A percentile compares a stretch with the other conserved stretches of the same genome.
phyloP scores from a whole-genome alignment of 2,888 invertebrate genomes.

The Agrochola macilenta region DNA sequence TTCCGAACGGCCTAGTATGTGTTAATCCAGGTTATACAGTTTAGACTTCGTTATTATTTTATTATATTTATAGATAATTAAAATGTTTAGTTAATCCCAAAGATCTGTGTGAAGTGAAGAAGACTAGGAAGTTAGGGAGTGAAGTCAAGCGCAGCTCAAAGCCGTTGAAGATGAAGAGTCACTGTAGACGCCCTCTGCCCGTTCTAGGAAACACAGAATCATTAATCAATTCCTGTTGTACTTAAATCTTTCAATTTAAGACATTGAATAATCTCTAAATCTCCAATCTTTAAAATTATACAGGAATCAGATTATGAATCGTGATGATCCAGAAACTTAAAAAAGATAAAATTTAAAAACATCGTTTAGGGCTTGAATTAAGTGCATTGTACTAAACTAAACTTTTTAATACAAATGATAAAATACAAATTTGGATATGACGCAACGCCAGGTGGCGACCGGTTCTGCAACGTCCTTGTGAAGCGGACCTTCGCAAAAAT shows the following conservation, averaged over 20 bases:
- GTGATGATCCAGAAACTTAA: not conserved
- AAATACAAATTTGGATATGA: slow-evolving; percentile 51
- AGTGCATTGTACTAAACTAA: slow-evolving; percentile 5
- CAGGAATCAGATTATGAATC: not conserved
- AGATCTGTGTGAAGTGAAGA: not conserved
- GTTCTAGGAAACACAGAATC: not conserved
- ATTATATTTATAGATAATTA: no score
- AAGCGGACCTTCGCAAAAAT: slow-evolving; percentile 51
- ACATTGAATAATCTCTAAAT: no score
- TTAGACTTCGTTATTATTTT: no score
- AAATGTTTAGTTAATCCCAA: not conserved
- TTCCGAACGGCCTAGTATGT: no score
- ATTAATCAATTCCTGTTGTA: not conserved
- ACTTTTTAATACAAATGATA: not conserved
- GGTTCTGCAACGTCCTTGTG: slow-evolving; percentile 58
- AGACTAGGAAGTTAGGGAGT: not conserved
- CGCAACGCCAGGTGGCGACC: slow-evolving; percentile 58
- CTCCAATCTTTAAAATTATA: not conserved
- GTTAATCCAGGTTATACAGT: no score
- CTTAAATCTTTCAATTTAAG: not conserved
- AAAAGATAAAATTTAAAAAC: not conserved
- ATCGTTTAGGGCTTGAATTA: not conserved
- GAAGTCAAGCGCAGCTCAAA: not conserved
- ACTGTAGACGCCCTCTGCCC: not conserved
- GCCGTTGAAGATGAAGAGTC: not conserved